Percentiles rank a stretch among this genome's conserved stretches.
These are phyloP conservation scores for Drosophila littoralis DNA, from an alignment of 1,140 invertebrate genomes.

Conservation along the genomic window DNA sequence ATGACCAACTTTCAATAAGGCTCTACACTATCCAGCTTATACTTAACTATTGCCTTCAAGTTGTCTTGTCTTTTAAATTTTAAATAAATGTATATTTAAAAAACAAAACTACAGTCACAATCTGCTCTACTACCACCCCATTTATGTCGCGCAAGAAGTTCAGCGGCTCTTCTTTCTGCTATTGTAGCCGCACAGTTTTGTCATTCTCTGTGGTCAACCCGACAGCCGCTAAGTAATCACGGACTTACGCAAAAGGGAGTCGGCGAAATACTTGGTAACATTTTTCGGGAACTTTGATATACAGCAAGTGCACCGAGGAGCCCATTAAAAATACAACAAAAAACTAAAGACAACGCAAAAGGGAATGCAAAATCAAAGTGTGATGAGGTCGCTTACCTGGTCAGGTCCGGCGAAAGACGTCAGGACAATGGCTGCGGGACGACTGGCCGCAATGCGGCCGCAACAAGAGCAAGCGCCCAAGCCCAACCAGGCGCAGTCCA, in stretches of 20 bases:
- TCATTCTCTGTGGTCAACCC: conserved; percentile 54
- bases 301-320: conserved; percentile 32
- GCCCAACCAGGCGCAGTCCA: conserved; percentile 54
- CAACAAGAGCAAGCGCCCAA: conserved; percentile 32
- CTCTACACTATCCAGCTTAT: too few relatives aligned
- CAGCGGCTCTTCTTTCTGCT: not conserved
- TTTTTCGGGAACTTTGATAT: conserved; percentile 19
- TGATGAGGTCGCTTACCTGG: conserved; percentile 47
- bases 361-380: conserved; percentile 78
- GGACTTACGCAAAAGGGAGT: conserved; percentile 28
- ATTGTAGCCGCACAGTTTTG: conserved; percentile 28
- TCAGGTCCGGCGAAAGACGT: not conserved
- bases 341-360: conserved; percentile 50
- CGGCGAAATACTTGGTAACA: conserved; percentile 8
- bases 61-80: too few relatives aligned
- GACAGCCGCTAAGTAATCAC: conserved; percentile 63
- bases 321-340: conserved; percentile 66
- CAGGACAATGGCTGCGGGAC: conserved; percentile 30
- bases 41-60: too few relatives aligned
- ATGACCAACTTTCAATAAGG: too few relatives aligned
- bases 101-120: too few relatives aligned
- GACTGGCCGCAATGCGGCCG: conserved; percentile 68
- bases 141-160: not conserved
- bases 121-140: not conserved
- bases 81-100: too few relatives aligned